Base-by-base conservation (phyloP, 2,888 invertebrate genomes). In the Monoplex corrugatus region DNA sequence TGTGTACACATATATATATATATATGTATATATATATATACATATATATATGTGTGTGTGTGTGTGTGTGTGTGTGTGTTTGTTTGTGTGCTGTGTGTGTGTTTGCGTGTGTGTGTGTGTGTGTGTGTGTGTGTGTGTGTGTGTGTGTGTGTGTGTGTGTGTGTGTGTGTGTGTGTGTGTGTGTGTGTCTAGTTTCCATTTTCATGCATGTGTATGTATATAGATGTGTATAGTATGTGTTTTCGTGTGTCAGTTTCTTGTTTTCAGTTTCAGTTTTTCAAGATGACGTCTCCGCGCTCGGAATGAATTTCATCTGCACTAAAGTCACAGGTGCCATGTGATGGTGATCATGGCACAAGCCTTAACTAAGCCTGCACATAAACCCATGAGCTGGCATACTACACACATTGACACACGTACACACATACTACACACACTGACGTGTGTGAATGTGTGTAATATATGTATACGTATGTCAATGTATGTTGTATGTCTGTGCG, bases 21-120 rank as follows among this genome's bases (percentile, higher is more conserved):
- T 63, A n/a, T 63, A n/a, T 63, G 63, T 63, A n/a, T 63, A n/a
- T 63, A n/a, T 63, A n/a, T 13, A 50, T 50, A 19, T 50, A 13
- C 50, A 50, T 19, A 13, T 8, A 50, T 8, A 50, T 50, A 19
- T 13, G 23, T 68, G 63, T 63, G 63, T 63, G 63, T 63, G 63
- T 63, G 63, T 63, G 63, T 63, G 63, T 63, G 63, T 63, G 63
- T 63, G 63, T 63, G 63, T 63, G 63, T 72, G 72, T 72, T 8
- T 72, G 72, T 72, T 32, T 72, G 32, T 72, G 72, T 72, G 32
- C n/a, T 72, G 72, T 72, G 72, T 72, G 72, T 72, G 72, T 1
- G 32, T 72, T 32, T 72, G 72, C 35, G 35, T 72, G 72, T 72
- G 72, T 72, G 35, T 72, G 35, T 72, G 72, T 72, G 72, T 72